Base-by-base conservation (phyloP, 2,888 invertebrate genomes). In the Ectemnius cavifrons region DNA sequence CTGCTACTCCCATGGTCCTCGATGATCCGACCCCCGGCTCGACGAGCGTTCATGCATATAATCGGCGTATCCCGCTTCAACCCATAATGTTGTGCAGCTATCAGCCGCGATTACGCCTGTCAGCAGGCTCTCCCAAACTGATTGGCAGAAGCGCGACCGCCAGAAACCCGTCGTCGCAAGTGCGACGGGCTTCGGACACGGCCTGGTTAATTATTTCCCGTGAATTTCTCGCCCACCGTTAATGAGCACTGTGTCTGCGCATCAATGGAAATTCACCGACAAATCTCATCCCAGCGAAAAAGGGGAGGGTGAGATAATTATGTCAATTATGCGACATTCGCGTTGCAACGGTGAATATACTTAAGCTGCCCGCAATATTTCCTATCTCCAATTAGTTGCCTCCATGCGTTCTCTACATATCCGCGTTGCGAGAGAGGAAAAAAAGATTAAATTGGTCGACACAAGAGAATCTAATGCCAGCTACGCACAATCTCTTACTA, bases 401-500 rank as follows among this genome's bases (percentile, higher is more conserved):
- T 6, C 37, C 37, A 77, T 77, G 71, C 68, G 75, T 64, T 20
- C 64, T 2, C 14, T 27, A 46, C 11, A 16, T 46, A 57, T n/a
- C 59, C 46, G 59, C 58, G 65, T 65, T 69, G 65, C 63, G 69
- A 56, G 47, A n/a, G 6, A n/a, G n/a, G n/a, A 23, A 59, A 59
- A 66, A 28, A 57, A 59, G n/a, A n/a, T n/a, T 23, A 23, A 23
- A 23, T 23, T 23, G 3, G 23, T 2, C 23, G 23, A 23, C 23
- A 23, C 23, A 23, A 23, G 23, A 23, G 23, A 23, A 23, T 37
- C 45, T 71, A 71, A 71, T 67, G 64, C 56, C 59, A 61, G 49
- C 56, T 68, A 66, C 77, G 72, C 65, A 71, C 62, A 61, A 62
- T 59, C 57, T 13, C 16, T 63, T 63, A 18, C 72, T 77, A 59